These are phyloP conservation scores for Azorinus chamasolen DNA, from an alignment of 2,888 invertebrate genomes.

Conservation along the genomic window DNA sequence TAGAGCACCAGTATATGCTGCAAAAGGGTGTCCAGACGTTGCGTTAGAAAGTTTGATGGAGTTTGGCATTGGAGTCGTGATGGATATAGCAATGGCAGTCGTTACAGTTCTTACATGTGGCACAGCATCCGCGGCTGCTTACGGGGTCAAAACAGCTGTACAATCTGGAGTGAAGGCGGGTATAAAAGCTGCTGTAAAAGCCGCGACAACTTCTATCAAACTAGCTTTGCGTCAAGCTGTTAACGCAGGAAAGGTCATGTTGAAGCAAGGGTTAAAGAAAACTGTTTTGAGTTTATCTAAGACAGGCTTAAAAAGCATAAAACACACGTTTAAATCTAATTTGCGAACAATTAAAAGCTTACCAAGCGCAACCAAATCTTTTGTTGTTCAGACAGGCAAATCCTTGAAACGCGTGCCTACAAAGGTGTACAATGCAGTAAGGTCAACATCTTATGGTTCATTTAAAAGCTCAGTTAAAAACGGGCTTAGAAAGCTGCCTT, in stretches of 20 bases:
- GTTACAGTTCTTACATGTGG: conserved; percentile 14
- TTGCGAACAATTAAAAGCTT: not conserved
- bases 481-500: not conserved
- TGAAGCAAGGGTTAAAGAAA: not conserved
- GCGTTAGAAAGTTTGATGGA: conserved; percentile 16
- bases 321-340: not conserved
- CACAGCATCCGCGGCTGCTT: conserved; percentile 14
- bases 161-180: conserved; percentile 34
- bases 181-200: conserved; percentile 25
- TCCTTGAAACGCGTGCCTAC: conserved; percentile 2
- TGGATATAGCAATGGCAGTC: conserved; percentile 24
- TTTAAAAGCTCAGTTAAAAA: not conserved
- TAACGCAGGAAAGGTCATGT: no score
- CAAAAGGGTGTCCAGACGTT: conserved; percentile 18
- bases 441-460: no score
- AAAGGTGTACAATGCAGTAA: no score
- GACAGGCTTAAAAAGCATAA: conserved; percentile 1
- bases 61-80: conserved; percentile 8
- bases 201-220: conserved; percentile 18
- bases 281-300: conserved; percentile 3
- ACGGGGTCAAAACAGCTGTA: conserved; percentile 26
- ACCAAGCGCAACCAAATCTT: not conserved
- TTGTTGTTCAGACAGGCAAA: not conserved
- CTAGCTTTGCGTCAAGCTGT: no score
- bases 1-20: conserved; percentile 16